A percentile compares a stretch with the other conserved stretches of the same genome.
Conservation (phyloP, 2,113 vertebrate species). For the Corvus cornix region DNA sequence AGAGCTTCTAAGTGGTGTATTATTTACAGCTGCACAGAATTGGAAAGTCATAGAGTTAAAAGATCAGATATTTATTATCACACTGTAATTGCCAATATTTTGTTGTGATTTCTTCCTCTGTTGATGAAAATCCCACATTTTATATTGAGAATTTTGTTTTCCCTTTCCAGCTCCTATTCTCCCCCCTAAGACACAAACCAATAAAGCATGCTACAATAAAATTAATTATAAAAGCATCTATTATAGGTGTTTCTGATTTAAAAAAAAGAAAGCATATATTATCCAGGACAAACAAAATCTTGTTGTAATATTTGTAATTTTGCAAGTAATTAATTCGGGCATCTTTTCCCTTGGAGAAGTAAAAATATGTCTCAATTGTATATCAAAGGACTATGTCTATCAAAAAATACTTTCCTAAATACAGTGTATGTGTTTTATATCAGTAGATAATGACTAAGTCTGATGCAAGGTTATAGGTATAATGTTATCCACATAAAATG, state of each 20-base stretch:
- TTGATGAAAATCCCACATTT: neutral
- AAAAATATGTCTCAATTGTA: neutral
- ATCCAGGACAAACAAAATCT: neutral
- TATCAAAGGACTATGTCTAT: neutral
- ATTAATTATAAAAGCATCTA: neutral
- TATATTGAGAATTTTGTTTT: neutral
- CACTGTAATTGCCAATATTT: neutral
- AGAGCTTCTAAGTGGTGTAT: neutral
- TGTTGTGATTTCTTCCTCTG: neutral
- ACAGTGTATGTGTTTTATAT: neutral
- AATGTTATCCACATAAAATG: neutral
- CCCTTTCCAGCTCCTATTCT: neutral
- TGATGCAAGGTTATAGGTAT: neutral
- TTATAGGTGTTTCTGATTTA: neutral
- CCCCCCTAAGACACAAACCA: rapidly evolving
- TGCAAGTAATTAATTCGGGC: neutral
- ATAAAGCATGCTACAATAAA: neutral
- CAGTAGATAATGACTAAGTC: neutral
- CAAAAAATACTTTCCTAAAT: neutral
- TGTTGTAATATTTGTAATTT: neutral
- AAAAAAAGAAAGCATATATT: neutral
- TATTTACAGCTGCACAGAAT: neutral
- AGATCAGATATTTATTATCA: neutral
- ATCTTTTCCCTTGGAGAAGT: neutral
- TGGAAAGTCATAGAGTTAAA: neutral